Conservation (phyloP, 1,140 invertebrate species). For the Trichomalopsis sarcophagae region DNA sequence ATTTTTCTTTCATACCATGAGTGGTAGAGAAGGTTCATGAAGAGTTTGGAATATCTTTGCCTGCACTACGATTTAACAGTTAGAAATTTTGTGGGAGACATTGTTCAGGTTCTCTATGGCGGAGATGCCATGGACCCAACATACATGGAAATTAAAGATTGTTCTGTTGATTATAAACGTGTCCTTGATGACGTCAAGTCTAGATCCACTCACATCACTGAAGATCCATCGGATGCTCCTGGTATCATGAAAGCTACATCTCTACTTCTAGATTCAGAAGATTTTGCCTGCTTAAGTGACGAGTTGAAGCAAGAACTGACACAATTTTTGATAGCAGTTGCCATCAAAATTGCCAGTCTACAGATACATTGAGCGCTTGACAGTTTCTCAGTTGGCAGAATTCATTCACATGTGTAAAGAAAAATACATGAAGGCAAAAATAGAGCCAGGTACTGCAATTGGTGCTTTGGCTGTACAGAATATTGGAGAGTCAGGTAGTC, state of each 20-base stretch:
- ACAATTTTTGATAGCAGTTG: conserved; percentile 78
- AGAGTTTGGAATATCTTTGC: conserved; percentile 94
- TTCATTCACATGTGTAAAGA: conserved; percentile 90
- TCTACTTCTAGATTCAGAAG: conserved; percentile 79
- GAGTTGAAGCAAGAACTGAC: conserved; percentile 86
- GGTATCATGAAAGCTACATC: conserved; percentile 77
- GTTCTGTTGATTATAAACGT: conserved; percentile 87
- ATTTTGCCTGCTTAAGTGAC: conserved; percentile 78
- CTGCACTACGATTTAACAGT: conserved; percentile 98
- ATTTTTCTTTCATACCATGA: conserved; percentile 99
- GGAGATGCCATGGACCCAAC: conserved; percentile 98
- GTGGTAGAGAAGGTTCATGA: conserved; percentile 97
- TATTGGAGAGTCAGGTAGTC: conserved; percentile 99
- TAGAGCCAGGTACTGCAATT: conserved; percentile 96
- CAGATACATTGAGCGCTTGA: conserved; percentile 85
- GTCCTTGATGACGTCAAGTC: conserved; percentile 89
- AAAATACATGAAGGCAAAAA: conserved; percentile 88
- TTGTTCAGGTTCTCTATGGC: too few species aligned
- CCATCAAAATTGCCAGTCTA: conserved; percentile 75
- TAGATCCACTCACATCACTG: conserved; percentile 79
- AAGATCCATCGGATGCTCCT: conserved; percentile 79
- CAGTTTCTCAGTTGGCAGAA: conserved; percentile 86
- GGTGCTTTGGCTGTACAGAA: conserved; percentile 98
- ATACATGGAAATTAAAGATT: too few species aligned
- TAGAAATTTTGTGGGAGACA: conserved; percentile 93